Evolutionary conservation across 2,797 vertebrate genomes (phyloP).

Genomic region (Phyllotis vaccarum): DNA sequence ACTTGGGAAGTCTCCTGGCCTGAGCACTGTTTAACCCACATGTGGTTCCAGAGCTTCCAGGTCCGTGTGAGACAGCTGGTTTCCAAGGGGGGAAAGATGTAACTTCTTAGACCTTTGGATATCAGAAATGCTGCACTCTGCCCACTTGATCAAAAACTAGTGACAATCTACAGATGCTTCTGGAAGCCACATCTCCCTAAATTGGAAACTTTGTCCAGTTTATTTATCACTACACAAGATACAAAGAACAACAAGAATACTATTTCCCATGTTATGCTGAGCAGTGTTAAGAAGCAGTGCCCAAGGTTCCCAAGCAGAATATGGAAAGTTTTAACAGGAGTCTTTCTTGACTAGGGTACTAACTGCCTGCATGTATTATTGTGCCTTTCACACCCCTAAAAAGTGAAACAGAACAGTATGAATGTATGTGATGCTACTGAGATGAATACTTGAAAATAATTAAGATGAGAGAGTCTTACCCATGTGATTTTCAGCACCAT

Average conservation of each 20-base stretch:
- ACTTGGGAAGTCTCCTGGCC: background rate
- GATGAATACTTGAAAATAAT: background rate
- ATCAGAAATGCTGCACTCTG: background rate
- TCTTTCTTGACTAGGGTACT: background rate
- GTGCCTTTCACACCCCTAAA: background rate
- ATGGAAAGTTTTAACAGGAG: background rate
- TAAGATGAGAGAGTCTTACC: background rate
- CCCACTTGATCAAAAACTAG: background rate
- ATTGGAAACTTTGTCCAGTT: background rate
- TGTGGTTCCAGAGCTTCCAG: background rate
- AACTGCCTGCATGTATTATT: background rate
- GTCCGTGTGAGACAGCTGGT: background rate
- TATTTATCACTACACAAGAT: background rate
- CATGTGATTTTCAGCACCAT: background rate
- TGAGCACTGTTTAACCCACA: background rate
- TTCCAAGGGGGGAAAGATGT: background rate
- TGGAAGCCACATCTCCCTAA: background rate
- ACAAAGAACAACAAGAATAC: background rate
- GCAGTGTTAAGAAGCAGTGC: background rate
- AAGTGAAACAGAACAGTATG: background rate
- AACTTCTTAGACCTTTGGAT: background rate
- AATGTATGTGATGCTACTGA: background rate
- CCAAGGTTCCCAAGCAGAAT: background rate
- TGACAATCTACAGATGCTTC: background rate
- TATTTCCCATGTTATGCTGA: background rate